Percentiles rank a stretch among this genome's conserved stretches.
Conservation (phyloP, 2,797 vertebrate genomes). For the Huso huso region DNA sequence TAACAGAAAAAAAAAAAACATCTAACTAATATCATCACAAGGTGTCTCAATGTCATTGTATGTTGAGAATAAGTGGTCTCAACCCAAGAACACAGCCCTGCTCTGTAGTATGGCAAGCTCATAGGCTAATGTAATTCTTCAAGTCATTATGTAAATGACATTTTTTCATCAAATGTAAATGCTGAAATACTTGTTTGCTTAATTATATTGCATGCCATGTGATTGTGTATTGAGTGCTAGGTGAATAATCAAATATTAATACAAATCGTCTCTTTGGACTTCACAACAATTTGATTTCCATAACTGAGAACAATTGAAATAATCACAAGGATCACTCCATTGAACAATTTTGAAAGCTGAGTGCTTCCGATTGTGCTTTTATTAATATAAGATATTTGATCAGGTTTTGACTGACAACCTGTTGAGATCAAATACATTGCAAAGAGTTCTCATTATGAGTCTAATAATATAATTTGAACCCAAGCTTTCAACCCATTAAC, state of each 20-base stretch:
- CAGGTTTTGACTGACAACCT: background rate
- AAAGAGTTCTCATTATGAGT: background rate
- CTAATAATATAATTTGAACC: background rate
- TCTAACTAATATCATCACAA: background rate
- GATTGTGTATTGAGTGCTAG: background rate
- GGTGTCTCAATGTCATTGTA: background rate
- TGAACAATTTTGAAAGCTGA: background rate
- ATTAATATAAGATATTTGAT: background rate
- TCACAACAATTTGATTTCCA: background rate
- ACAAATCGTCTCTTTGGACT: background rate
- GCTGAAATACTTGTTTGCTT: background rate
- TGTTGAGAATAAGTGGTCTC: background rate
- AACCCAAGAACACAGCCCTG: background rate
- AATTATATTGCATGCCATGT: background rate
- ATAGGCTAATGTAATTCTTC: background rate
- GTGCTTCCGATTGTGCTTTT: background rate
- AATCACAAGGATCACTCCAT: background rate
- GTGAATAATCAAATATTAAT: background rate
- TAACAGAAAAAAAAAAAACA: no score
- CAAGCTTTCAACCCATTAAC: background rate
- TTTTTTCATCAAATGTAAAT: background rate
- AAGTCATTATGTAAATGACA: background rate
- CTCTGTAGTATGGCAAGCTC: background rate
- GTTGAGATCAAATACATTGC: background rate
- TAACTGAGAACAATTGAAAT: background rate